Percentiles rank a stretch among this genome's conserved stretches.
phyloP scores from a whole-genome alignment of 1,140 invertebrate species.

The Stegodyphus dumicola region DNA sequence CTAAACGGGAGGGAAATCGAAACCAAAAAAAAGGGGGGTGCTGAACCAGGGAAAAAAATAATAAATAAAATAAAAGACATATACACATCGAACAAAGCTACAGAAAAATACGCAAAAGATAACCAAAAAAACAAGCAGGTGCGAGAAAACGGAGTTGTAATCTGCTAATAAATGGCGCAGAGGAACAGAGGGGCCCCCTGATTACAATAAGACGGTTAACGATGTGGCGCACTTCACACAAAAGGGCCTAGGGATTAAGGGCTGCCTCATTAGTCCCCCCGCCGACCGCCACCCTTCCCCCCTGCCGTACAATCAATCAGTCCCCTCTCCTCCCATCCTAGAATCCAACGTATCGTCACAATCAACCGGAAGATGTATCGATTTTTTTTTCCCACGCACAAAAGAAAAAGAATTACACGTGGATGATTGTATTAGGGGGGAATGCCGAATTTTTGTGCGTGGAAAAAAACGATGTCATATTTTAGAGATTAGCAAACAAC shows the following conservation, averaged over 20 bases:
- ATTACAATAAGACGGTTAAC: conserved; percentile 58
- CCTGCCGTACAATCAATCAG: conserved; percentile 49
- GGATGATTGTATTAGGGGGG: no score
- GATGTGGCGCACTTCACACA: conserved; percentile 58
- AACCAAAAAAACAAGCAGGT: conserved; percentile 39
- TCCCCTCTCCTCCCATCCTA: background rate
- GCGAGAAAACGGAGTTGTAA: conserved; percentile 50
- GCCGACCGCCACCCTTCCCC: background rate
- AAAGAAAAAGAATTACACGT: no score
- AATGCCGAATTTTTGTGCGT: no score
- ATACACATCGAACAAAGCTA: background rate
- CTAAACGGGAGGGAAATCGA: background rate
- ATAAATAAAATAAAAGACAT: background rate
- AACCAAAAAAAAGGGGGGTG: background rate
- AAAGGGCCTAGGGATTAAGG: conserved; percentile 41
- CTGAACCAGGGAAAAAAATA: no score
- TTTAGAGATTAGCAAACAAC: no score
- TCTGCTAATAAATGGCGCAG: conserved; percentile 56
- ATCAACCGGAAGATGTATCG: conserved; percentile 32
- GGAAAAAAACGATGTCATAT: no score
- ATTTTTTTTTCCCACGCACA: conserved; percentile 3
- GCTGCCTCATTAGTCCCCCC: conserved; percentile 46
- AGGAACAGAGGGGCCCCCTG: conserved; percentile 27
- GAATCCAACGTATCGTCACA: conserved; percentile 12
- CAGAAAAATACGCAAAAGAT: background rate